Evolutionary conservation across 2,888 invertebrate genomes (phyloP), one percentile per base, ranked within the genome.

Genomic region (Heliconius cydno): DNA sequence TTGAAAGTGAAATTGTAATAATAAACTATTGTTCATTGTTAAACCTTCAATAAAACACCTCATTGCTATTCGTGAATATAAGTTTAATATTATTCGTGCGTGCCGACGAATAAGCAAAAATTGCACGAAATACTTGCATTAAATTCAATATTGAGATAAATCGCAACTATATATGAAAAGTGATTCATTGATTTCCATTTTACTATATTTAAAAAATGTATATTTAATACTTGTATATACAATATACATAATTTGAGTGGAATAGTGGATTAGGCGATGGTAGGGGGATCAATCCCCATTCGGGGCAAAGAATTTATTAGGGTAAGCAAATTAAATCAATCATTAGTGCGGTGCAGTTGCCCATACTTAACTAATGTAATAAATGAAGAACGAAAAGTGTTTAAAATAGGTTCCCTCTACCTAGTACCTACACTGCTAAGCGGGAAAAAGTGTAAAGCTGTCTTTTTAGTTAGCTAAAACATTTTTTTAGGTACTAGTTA

Each of bases 101-200:
- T 72, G 72, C n/a, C 72, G 30, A 57, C n/a, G 57, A 72, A 72
- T 72, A 71, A 46, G 46, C n/a, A 71, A 71, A 52, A 72, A 72
- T 52, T 72, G n/a, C n/a, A 34, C 57, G 57, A 57, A 57, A 60
- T n/a, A 52, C 46, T 38, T 30, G 7, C 7, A n/a, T 57, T n/a
- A 57, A 72, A 57, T 57, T 60, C 7, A 72, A 30, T 72, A 72
- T 57, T 52, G n/a, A 34, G n/a, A 57, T 30, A 72, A 57, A 57
- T 57, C 6, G 28, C 30, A 9, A 22, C 30, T 57, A 22, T 57
- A 57, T 57, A 9, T 57, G 22, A 5, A 25, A 25, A 70, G 25
- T 15, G 70, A 9, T 70, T 70, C 25, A 12, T 12, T 10, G 41
- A 38, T 19, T 70, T 25, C 41, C 65, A 41, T 13, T 25, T 2